Conservation (phyloP, 2,797 vertebrate species). For the Thamnophis elegans region DNA sequence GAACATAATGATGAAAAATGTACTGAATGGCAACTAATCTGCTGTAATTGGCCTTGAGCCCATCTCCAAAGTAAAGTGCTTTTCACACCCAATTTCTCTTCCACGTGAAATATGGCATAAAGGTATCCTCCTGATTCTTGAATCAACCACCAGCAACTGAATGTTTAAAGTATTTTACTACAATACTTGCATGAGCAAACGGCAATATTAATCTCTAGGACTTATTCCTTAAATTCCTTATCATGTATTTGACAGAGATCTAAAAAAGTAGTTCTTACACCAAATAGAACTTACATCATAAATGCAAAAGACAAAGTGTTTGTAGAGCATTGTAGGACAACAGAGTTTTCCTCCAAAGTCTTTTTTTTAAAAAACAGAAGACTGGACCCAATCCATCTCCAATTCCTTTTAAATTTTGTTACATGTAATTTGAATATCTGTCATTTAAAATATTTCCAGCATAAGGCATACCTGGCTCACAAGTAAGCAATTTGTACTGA, state of each 20-base stretch:
- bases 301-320: conserved; percentile 3
- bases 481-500: conserved; percentile 11
- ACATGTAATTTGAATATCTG: conserved; percentile 33
- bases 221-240: neutral
- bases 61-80: neutral
- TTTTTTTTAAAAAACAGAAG: neutral
- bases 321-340: neutral
- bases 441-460: conserved; percentile 27
- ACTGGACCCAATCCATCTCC: neutral
- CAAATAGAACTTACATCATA: neutral
- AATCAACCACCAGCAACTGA: neutral
- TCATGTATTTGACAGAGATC: neutral
- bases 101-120: conserved; percentile 1
- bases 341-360: neutral
- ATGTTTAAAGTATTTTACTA: neutral
- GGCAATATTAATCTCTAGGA: neutral
- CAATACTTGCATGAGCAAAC: neutral
- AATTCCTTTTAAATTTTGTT: conserved; percentile 31
- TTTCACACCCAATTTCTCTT: neutral
- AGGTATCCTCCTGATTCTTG: neutral
- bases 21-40: neutral
- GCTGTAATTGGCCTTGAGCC: neutral
- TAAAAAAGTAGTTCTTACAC: neutral
- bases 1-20: neutral
- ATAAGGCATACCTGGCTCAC: conserved; percentile 20